Percentiles rank a stretch among this genome's conserved stretches.
Conservation (phyloP, 2,888 invertebrate genomes). For the Aleiodes testaceus region DNA sequence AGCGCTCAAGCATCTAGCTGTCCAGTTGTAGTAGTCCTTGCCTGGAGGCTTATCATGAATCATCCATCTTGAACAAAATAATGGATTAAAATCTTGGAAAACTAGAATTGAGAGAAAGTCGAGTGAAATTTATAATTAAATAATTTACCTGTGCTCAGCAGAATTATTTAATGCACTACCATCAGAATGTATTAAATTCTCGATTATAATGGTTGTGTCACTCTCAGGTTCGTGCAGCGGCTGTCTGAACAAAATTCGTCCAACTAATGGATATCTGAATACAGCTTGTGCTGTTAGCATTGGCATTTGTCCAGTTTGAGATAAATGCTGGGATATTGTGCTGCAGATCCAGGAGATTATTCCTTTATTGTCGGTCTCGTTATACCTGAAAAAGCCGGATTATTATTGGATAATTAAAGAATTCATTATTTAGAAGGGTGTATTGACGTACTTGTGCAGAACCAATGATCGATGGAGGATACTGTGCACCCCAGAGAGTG, state of each 20-base stretch:
- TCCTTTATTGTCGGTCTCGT: conserved; percentile 73
- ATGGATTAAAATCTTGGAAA: conserved; percentile 31
- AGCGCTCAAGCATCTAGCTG: conserved; percentile 86
- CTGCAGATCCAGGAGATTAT: conserved; percentile 79
- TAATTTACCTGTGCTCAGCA: conserved; percentile 76
- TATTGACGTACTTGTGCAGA: conserved; percentile 79
- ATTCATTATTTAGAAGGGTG: conserved; percentile 64
- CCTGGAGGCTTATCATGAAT: conserved; percentile 86
- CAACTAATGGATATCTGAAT: conserved; percentile 91
- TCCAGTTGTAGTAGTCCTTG: conserved; percentile 93
- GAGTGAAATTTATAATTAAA: too few species aligned
- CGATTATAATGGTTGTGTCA: conserved; percentile 89
- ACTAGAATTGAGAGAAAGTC: too few species aligned
- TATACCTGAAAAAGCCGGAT: conserved; percentile 68
- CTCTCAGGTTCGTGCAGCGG: conserved; percentile 85
- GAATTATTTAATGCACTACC: conserved; percentile 86
- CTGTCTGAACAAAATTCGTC: conserved; percentile 87
- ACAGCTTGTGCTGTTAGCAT: conserved; percentile 87
- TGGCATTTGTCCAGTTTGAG: conserved; percentile 80
- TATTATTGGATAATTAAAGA: background rate
- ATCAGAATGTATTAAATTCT: conserved; percentile 90
- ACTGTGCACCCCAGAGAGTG: conserved; percentile 85
- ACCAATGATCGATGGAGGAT: conserved; percentile 87
- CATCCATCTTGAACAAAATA: conserved; percentile 80
- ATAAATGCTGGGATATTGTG: conserved; percentile 78